Evolutionary conservation across 30 jellyfish, hydroid and myxozoan species (phyloP).

Genomic region (Hydractinia echinata): DNA sequence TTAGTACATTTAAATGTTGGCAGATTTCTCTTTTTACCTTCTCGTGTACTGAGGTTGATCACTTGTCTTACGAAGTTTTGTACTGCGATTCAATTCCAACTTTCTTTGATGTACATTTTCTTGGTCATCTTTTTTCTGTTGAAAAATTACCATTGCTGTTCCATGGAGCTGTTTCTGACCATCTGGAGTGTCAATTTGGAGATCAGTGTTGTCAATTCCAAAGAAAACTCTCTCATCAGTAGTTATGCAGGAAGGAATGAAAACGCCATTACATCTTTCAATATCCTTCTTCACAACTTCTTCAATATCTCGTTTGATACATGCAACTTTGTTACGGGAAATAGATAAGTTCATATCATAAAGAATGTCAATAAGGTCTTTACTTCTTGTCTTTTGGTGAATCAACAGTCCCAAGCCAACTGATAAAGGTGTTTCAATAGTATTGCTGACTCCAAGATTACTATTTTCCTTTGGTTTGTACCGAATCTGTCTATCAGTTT

Average conservation of each 20-base stretch:
- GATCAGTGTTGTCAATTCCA: slow-evolving; percentile 26
- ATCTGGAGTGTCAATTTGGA: slow-evolving; percentile 23
- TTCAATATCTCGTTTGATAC: slow-evolving; percentile 11
- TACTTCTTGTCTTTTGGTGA: not conserved
- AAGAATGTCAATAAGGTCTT: slow-evolving; percentile 17
- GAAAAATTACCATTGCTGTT: slow-evolving; percentile 15
- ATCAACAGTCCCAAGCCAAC: not conserved
- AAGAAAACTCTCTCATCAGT: not conserved
- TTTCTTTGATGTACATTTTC: not conserved
- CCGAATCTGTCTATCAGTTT: too few species aligned
- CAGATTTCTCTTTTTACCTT: not conserved
- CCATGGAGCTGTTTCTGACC: slow-evolving; percentile 26
- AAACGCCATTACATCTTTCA: slow-evolving; percentile 11
- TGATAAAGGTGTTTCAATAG: slow-evolving; percentile 7
- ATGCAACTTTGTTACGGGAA: not conserved
- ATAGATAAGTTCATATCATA: not conserved
- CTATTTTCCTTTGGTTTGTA: too few species aligned
- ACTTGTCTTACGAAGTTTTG: slow-evolving; percentile 5
- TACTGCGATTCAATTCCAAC: slow-evolving; percentile 11
- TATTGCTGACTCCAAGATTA: too few species aligned
- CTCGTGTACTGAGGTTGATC: not conserved
- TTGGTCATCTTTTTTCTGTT: not conserved
- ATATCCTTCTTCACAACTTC: not conserved
- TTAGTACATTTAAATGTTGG: not conserved
- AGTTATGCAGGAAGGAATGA: slow-evolving; percentile 3